Evolutionary conservation across 2,888 invertebrate genomes (phyloP).

Genomic region (Phaedon cochleariae): DNA sequence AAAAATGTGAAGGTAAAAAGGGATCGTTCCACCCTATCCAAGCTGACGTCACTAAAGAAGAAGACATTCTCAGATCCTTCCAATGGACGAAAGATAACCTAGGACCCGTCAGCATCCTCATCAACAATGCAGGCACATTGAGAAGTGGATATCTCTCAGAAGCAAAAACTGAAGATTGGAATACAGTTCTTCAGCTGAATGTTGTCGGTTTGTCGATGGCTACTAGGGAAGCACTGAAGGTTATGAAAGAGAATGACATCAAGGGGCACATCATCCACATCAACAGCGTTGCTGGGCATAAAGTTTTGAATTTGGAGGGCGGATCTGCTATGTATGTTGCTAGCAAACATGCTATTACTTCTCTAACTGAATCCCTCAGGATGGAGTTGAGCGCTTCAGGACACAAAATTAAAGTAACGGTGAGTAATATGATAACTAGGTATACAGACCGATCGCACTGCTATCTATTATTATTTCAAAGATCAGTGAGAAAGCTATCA

Average conservation of each 20-base stretch:
- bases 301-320: slow-evolving; percentile 21
- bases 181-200: slow-evolving; percentile 33
- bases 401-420: slow-evolving; percentile 44
- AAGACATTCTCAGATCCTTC: slow-evolving; percentile 46
- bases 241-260: slow-evolving; percentile 36
- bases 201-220: slow-evolving; percentile 35
- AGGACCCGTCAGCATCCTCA: slow-evolving; percentile 47
- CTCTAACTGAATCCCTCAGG: slow-evolving; percentile 40
- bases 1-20: slow-evolving; percentile 36
- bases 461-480: too few relatives aligned
- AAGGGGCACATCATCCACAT: slow-evolving; percentile 41
- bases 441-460: background rate
- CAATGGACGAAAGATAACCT: slow-evolving; percentile 45
- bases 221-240: slow-evolving; percentile 37
- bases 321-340: slow-evolving; percentile 38
- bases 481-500: background rate
- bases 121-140: slow-evolving; percentile 47
- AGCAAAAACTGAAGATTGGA: slow-evolving; percentile 34
- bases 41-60: slow-evolving; percentile 46
- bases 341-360: slow-evolving; percentile 41
- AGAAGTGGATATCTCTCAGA: slow-evolving; percentile 31
- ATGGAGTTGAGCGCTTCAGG: slow-evolving; percentile 32
- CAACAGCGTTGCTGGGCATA: slow-evolving; percentile 39
- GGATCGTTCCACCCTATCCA: slow-evolving; percentile 44
- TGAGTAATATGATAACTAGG: slow-evolving; percentile 20